Evolutionary conservation across 2,888 invertebrate genomes (phyloP).

Genomic region (Steromphala cineraria): DNA sequence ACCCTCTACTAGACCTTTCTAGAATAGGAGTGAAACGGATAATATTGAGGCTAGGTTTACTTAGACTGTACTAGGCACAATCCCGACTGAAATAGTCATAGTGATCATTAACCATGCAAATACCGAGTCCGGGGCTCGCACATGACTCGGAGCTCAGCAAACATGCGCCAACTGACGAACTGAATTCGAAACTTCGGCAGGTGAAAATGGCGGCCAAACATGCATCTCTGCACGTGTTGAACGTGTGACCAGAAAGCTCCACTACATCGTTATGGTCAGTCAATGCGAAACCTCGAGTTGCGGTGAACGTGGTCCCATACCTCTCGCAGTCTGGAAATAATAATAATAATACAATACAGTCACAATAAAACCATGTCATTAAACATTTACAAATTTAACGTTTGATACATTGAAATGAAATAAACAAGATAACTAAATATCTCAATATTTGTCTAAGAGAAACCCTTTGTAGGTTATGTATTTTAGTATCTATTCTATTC

Average conservation of each 20-base stretch:
- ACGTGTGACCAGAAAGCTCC: not conserved
- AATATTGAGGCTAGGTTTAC: no score
- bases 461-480: no score
- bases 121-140: not conserved
- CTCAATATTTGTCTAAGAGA: no score
- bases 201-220: not conserved
- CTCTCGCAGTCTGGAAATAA: not conserved
- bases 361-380: no score
- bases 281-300: not conserved
- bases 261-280: not conserved
- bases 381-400: no score
- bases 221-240: not conserved
- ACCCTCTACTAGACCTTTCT: no score
- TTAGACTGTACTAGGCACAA: not conserved
- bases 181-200: not conserved
- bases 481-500: no score
- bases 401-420: no score
- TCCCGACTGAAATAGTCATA: not conserved
- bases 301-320: not conserved
- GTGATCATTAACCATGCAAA: not conserved
- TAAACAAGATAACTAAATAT: no score
- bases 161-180: not conserved
- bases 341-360: no score
- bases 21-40: no score
- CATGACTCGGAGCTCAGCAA: not conserved